Evolutionary conservation across 2,888 invertebrate species (phyloP), one percentile per base, ranked within the genome.

Genomic region (Heliothis peltigera): DNA sequence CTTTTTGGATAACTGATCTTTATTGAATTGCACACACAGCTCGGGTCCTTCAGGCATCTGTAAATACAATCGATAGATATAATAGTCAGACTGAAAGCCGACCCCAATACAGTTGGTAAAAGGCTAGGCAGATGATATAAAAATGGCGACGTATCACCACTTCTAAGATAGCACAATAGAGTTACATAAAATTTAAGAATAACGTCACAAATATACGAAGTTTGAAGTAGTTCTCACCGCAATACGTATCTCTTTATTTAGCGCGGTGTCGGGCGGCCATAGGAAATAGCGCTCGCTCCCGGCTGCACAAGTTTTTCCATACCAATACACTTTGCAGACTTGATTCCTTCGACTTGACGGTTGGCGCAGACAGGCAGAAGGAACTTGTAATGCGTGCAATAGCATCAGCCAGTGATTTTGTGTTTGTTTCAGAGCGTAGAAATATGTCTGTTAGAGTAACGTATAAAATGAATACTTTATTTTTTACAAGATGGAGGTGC

Each of bases 241-340:
- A 12, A 70, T 70, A 4, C 28, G 39, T 39, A n/a, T 42, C 35
- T 68, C 48, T 54, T 72, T 81, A 77, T 75, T 70, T 64, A 58
- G 59, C 28, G 44, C 25, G 22, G 48, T 28, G 53, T 22, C 43
- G 59, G 55, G 19, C 69, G 73, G 75, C 76, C 80, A 80, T 82
- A 79, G 80, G 70, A 67, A 68, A 60, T 65, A 60, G 62, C 64
- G 66, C 18, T 21, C 64, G 66, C 18, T 21, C 49, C 21, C 42
- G 44, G 49, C 52, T 64, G 69, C 46, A 61, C 63, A 73, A 77
- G 74, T 79, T 82, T 77, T 79, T 80, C 77, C 78, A 80, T 78
- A 77, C 78, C 81, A 75, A 81, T 82, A 80, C 74, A 77, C 72
- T 74, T 69, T 59, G 66, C 57, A 64, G 67, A 78, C 72, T 75